Percentiles rank a stretch among this genome's conserved stretches.
phyloP scores from a whole-genome alignment of 2,888 invertebrate genomes.

The Phortica okadai region DNA sequence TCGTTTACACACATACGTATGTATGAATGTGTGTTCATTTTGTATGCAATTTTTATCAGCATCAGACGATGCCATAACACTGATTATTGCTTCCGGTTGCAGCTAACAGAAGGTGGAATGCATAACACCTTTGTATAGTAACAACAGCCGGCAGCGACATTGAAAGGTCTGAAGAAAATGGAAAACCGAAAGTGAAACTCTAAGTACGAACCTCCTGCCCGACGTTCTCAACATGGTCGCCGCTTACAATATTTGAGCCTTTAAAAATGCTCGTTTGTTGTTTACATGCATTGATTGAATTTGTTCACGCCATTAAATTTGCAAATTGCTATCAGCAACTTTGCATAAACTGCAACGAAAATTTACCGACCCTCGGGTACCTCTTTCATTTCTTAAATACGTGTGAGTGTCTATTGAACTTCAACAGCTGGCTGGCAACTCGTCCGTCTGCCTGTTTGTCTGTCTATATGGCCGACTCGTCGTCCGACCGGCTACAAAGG shows the following conservation, averaged over 20 bases:
- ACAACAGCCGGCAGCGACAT: background rate
- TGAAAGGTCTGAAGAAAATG: background rate
- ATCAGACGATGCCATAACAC: constrained; percentile 57
- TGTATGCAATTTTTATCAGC: constrained; percentile 51
- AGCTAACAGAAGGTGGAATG: background rate
- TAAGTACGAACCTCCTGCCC: background rate
- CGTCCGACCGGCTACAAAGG: background rate
- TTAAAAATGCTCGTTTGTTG: constrained; percentile 49
- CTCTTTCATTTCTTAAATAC: background rate
- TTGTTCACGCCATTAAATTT: constrained; percentile 76
- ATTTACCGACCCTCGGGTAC: constrained; percentile 48
- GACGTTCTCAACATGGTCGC: background rate
- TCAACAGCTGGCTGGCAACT: background rate
- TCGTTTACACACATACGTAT: background rate
- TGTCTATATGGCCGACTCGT: background rate
- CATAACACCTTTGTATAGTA: background rate
- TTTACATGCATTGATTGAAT: constrained; percentile 74
- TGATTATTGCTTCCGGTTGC: constrained; percentile 64
- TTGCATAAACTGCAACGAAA: constrained; percentile 72
- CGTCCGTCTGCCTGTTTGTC: no score
- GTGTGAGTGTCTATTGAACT: background rate
- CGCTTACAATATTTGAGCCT: background rate
- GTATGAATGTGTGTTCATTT: background rate
- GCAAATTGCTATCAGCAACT: constrained; percentile 75
- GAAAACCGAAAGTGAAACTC: background rate